Evolutionary conservation across 2,113 vertebrate species (phyloP), one percentile per base, ranked within the genome.

Genomic region (Sinocyclocheilus maitianheensis): DNA sequence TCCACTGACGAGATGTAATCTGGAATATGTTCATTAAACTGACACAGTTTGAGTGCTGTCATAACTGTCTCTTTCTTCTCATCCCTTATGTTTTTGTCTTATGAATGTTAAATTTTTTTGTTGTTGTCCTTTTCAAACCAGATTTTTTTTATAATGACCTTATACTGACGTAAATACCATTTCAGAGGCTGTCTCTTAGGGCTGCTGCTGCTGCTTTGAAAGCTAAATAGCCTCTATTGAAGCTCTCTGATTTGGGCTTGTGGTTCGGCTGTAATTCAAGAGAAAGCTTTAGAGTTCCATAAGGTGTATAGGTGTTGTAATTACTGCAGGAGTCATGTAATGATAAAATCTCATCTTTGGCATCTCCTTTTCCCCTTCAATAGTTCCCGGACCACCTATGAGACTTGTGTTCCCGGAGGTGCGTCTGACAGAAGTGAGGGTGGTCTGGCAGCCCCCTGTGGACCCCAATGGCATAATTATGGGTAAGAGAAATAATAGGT

Each of bases 351-450:
- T 75, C 88, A 85, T 90, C 89, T 71, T 63, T 83, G 5, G 16
- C 46, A 8, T 67, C 77, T 77, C 7, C 5, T 55, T 62, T 83
- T 86, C 40, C 82, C 24, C 58, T 43, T 83, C 79, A 85, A 75
- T 88, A 99, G 98, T 97, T 81, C 98, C 98, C 0, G 97, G 97
- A 4, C 96, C 97, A 0, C 96, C 97, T 0, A 94, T 97, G 90
- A 95, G 97, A 90, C 91, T 99, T 92, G 95, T 98, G 90, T 99
- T 99, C 93, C 97, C 98, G 0, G 97, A 99, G 89, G 97, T 99
- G 90, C 95, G 96, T 82, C 91, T 98, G 79, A 96, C 94, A 0
- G 97, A 97, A 0, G 95, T 98, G 5, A 93, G 96, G 76, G 97
- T 97, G 60, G 95, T 98, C 14, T 99, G 98, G 98, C 97, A 98